A percentile compares a stretch with the other conserved stretches of the same genome.
Conservation (phyloP, 2,113 vertebrate genomes). For the Malurus melanocephalus region DNA sequence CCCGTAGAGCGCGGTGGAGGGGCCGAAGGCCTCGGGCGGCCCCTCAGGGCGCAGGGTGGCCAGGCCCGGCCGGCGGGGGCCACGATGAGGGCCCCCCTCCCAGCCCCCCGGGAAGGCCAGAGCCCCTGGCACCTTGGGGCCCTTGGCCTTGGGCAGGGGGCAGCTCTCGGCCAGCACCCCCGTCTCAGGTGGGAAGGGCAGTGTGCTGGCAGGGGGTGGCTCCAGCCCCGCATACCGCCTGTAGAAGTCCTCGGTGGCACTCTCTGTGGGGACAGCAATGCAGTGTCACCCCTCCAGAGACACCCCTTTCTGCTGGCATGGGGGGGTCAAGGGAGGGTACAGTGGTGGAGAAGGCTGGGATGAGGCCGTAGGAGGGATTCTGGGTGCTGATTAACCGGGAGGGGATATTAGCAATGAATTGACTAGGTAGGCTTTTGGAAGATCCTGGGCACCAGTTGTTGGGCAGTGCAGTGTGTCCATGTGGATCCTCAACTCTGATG, state of each 20-base stretch:
- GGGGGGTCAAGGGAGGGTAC: too few relatives aligned
- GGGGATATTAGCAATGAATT: neutral
- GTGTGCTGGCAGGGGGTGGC: conserved; percentile 39
- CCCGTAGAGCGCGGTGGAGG: conserved; percentile 67
- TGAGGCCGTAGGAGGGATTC: neutral
- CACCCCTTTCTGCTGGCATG: neutral
- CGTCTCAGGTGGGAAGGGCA: conserved; percentile 81
- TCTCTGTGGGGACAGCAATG: conserved; percentile 68
- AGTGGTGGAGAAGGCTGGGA: neutral
- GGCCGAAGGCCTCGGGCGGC: conserved; percentile 80
- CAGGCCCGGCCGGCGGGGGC: conserved; percentile 59
- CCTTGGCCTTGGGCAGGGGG: conserved; percentile 78
- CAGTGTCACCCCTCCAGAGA: neutral
- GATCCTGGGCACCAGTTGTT: fast-evolving
- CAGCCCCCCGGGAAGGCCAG: conserved; percentile 77
- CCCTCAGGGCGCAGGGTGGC: conserved; percentile 81
- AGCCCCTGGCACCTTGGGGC: conserved; percentile 72
- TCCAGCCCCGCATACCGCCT: conserved; percentile 81
- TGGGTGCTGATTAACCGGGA: neutral
- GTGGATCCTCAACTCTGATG: neutral
- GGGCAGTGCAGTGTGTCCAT: neutral
- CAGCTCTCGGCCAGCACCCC: conserved; percentile 76
- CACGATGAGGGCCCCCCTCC: conserved; percentile 72
- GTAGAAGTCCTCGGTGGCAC: conserved; percentile 80
- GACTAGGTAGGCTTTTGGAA: neutral